phyloP scores from a whole-genome alignment of 2,888 invertebrate species.

The Noctuana brunneofusca region DNA sequence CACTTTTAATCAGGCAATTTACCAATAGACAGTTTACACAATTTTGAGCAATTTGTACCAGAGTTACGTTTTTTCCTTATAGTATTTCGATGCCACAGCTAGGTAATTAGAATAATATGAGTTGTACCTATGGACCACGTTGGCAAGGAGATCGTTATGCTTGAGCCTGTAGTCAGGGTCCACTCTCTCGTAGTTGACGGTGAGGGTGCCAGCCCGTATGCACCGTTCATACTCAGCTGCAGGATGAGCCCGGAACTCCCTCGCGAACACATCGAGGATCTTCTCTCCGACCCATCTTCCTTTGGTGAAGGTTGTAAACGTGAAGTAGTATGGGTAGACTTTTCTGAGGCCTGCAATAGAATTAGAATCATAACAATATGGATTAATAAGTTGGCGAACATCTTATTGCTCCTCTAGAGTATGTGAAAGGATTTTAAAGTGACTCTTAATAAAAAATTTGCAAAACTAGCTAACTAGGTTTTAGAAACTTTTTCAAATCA shows the following conservation, averaged over 20 bases:
- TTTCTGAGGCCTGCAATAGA: slow-evolving; percentile 90
- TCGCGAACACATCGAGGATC: slow-evolving; percentile 94
- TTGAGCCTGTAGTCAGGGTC: slow-evolving; percentile 95
- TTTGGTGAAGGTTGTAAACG: slow-evolving; percentile 97
- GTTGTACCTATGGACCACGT: slow-evolving; percentile 95
- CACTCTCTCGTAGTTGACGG: slow-evolving; percentile 96
- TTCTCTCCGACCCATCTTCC: slow-evolving; percentile 97
- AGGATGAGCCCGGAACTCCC: slow-evolving; percentile 97
- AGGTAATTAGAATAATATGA: slow-evolving; percentile 18
- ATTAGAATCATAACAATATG: not conserved
- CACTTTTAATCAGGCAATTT: not conserved
- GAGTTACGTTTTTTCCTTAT: slow-evolving; percentile 1
- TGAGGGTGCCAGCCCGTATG: slow-evolving; percentile 94
- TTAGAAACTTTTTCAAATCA: too few species aligned
- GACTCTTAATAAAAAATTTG: too few species aligned
- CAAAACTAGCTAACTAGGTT: too few species aligned
- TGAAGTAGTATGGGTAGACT: slow-evolving; percentile 98
- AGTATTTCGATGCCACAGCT: slow-evolving; percentile 18
- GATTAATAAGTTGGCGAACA: too few species aligned
- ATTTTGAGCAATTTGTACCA: not conserved
- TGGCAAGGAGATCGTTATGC: slow-evolving; percentile 96
- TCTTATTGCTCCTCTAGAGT: too few species aligned
- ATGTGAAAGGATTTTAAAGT: too few species aligned
- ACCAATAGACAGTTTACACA: not conserved
- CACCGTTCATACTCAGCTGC: slow-evolving; percentile 96